Base-by-base conservation (phyloP, 2,113 vertebrate genomes). In the Jacana jacana region DNA sequence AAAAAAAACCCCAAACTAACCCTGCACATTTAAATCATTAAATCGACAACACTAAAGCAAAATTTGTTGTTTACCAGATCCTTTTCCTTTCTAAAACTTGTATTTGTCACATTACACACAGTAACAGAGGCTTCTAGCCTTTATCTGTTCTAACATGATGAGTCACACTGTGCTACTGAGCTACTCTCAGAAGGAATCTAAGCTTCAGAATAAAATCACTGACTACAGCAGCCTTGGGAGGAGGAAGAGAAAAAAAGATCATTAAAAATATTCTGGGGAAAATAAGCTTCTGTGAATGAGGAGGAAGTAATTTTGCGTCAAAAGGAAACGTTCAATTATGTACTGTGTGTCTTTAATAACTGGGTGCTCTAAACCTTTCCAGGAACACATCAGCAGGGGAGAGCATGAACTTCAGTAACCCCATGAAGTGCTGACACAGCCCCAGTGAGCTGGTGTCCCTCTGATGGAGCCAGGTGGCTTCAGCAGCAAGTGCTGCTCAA, bases 191-290 rank as follows among this genome's bases (percentile, higher is more conserved):
- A 81, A 95, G 51, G 51, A 90, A 90, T 83, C 86, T 57, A 52
- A 42, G 69, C 68, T 90, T 71, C 68, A 52, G 60, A 93, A 86
- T 46, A 51, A 95, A 96, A 86, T 65, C 82, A 91, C 90, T 89
- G 80, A 93, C 69, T 92, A 57, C 69, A 84, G 82, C 83, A 90
- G 77, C 80, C 68, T 55, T 13, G 39, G 71, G 70, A 91, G 61
- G 39, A 75, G 22, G 60, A 71, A 39, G 17, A 73, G 11, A 46
- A 51, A 63, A 80, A 88, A 65, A 86, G 51, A 95, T 64, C 72
- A 92, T 71, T 57, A 92, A 61, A 82, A 81, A 90, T 30, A 89
- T 49, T 91, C 61, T 31, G 37, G 39, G 52, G 19, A 63, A 94
- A 93, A 86, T 57, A 89, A 79, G 37, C 30, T 68, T 17, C 61